Conservation (phyloP, 2,888 invertebrate genomes). For the Hypena proboscidalis region DNA sequence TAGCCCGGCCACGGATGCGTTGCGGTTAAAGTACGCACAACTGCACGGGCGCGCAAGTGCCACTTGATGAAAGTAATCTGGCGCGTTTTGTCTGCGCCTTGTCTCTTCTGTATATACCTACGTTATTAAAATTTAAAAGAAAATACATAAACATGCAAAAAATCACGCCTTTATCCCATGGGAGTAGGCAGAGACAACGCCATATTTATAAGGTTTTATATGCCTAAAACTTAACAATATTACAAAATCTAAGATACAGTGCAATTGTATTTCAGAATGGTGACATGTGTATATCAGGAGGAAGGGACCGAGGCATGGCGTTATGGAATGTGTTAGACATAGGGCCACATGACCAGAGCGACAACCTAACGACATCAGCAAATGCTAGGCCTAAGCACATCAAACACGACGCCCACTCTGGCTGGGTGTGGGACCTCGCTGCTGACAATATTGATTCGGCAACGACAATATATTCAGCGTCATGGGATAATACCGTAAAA, state of each 20-base stretch:
- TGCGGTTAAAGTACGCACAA: too few species aligned
- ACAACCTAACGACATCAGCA: conserved; percentile 51
- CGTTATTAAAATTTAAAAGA: too few species aligned
- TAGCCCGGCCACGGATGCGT: too few species aligned
- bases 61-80: too few species aligned
- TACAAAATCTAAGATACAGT: not conserved
- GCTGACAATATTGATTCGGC: conserved; percentile 68
- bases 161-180: too few species aligned
- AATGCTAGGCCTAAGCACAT: conserved; percentile 64
- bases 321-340: conserved; percentile 78
- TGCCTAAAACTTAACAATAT: too few species aligned
- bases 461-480: conserved; percentile 83
- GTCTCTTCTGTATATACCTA: too few species aligned
- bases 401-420: conserved; percentile 81
- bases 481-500: conserved; percentile 86
- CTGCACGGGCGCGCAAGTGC: too few species aligned
- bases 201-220: too few species aligned
- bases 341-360: conserved; percentile 52
- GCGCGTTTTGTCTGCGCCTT: too few species aligned
- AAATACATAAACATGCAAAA: too few species aligned
- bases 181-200: too few species aligned
- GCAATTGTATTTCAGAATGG: conserved; percentile 62
- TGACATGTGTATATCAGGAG: conserved; percentile 83
- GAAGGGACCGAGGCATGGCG: conserved; percentile 84
- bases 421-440: conserved; percentile 88